Evolutionary conservation across 23 tunicate genomes (phyloP).

Genomic region (Phallusia fumigata): DNA sequence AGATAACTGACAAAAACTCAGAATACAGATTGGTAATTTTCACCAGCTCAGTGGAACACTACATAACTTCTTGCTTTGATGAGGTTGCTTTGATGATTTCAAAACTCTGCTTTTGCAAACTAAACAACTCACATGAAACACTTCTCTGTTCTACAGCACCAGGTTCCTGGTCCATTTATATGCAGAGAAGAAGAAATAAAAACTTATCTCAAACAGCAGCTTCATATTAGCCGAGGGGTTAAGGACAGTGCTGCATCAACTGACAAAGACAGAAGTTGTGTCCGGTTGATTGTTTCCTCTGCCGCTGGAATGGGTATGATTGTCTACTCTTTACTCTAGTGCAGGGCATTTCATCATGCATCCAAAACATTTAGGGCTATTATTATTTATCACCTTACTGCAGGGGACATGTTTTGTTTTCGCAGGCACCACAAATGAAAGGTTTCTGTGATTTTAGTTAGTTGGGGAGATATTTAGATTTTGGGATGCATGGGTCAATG

Average conservation of each 20-base stretch:
- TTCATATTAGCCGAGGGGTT: not conserved
- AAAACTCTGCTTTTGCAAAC: not conserved
- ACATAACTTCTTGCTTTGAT: constrained; percentile 53
- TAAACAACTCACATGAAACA: too few species aligned
- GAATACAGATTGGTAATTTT: constrained; percentile 47
- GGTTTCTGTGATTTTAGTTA: too few species aligned
- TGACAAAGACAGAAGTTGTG: constrained; percentile 25
- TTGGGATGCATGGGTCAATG: too few species aligned
- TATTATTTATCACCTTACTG: too few species aligned
- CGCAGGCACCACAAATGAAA: too few species aligned
- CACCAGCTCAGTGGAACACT: constrained; percentile 49
- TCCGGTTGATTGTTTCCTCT: not conserved
- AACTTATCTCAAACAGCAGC: constrained; percentile 15
- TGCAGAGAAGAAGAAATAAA: not conserved
- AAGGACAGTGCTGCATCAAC: constrained; percentile 15
- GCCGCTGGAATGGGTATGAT: constrained; percentile 31
- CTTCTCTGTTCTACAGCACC: constrained; percentile 8
- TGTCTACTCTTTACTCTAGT: not conserved
- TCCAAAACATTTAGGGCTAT: too few species aligned
- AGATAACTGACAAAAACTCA: constrained; percentile 13
- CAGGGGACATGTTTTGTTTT: too few species aligned
- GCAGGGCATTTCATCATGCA: not conserved
- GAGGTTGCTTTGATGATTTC: constrained; percentile 39
- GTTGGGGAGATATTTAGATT: too few species aligned
- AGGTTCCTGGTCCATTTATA: not conserved